These are phyloP conservation scores for Casuarius casuarius DNA, from an alignment of 2,113 vertebrate genomes.

Conservation along the genomic window DNA sequence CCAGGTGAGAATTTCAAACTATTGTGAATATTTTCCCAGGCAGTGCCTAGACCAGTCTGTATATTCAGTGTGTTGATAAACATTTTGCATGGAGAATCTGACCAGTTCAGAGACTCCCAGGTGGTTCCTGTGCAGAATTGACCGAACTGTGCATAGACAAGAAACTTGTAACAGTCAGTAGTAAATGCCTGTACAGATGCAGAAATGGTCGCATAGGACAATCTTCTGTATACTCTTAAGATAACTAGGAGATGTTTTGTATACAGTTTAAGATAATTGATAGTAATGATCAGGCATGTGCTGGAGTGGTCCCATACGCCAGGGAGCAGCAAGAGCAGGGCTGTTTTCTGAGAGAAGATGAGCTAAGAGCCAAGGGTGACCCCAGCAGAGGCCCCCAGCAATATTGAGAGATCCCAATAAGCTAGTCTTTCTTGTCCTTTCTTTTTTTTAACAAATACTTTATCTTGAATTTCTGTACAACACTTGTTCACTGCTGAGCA, in stretches of 20 bases:
- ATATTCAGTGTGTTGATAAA: background rate
- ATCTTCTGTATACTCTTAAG: background rate
- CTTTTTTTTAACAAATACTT: no score
- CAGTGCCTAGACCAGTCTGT: fast-evolving
- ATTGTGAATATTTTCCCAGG: background rate
- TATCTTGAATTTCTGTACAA: background rate
- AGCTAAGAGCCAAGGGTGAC: background rate
- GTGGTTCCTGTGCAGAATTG: background rate
- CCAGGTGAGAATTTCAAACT: background rate
- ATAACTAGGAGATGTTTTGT: background rate
- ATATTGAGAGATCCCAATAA: background rate
- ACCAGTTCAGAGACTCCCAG: background rate
- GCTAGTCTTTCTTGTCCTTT: background rate
- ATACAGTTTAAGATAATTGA: background rate
- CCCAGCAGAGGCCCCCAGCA: fast-evolving
- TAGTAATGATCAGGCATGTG: fast-evolving
- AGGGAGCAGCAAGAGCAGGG: background rate
- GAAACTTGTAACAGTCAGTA: background rate
- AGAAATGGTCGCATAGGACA: background rate
- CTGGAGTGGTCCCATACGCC: no score
- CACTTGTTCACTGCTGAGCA: background rate
- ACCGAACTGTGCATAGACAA: background rate
- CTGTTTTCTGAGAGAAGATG: background rate
- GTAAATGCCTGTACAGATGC: background rate
- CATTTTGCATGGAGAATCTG: background rate